These are phyloP conservation scores for Ammodytes dubius DNA, from an alignment of 2,113 vertebrate species.

Conservation along the genomic window DNA sequence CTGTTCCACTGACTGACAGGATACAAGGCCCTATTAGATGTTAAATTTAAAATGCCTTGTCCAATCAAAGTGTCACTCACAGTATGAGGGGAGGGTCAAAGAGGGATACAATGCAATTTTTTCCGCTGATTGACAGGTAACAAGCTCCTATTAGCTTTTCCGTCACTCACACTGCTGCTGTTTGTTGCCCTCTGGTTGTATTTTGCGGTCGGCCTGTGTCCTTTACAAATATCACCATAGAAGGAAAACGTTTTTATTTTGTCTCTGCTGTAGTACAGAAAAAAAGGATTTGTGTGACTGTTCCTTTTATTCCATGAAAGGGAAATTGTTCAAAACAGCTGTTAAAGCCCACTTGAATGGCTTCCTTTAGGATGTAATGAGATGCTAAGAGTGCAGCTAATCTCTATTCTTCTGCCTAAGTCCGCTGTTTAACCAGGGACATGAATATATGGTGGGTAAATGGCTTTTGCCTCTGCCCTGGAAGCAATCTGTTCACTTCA, in stretches of 20 bases:
- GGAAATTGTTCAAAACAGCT: slow-evolving; percentile 51
- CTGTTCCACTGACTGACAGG: slow-evolving; percentile 67
- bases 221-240: slow-evolving; percentile 28
- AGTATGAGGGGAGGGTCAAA: slow-evolving; percentile 57
- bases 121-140: slow-evolving; percentile 72
- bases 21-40: slow-evolving; percentile 72
- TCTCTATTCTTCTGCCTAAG: slow-evolving; percentile 76
- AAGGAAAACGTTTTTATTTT: slow-evolving; percentile 25
- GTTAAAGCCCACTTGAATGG: slow-evolving; percentile 76
- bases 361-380: slow-evolving; percentile 80
- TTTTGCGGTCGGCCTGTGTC: slow-evolving; percentile 1
- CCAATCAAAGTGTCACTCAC: slow-evolving; percentile 75
- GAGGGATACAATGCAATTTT: slow-evolving; percentile 48
- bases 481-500: slow-evolving; percentile 81
- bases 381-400: slow-evolving; percentile 78
- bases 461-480: slow-evolving; percentile 71
- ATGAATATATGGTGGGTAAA: slow-evolving; percentile 75
- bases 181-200: slow-evolving; percentile 43
- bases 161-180: slow-evolving; percentile 61
- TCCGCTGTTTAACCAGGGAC: slow-evolving; percentile 73
- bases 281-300: slow-evolving; percentile 39
- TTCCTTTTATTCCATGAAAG: slow-evolving; percentile 32
- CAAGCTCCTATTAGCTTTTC: slow-evolving; percentile 74
- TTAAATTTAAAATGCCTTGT: slow-evolving; percentile 67
- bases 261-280: slow-evolving; percentile 38